Evolutionary conservation across 2,113 vertebrate genomes (phyloP).

Genomic region (Mixornis gularis): DNA sequence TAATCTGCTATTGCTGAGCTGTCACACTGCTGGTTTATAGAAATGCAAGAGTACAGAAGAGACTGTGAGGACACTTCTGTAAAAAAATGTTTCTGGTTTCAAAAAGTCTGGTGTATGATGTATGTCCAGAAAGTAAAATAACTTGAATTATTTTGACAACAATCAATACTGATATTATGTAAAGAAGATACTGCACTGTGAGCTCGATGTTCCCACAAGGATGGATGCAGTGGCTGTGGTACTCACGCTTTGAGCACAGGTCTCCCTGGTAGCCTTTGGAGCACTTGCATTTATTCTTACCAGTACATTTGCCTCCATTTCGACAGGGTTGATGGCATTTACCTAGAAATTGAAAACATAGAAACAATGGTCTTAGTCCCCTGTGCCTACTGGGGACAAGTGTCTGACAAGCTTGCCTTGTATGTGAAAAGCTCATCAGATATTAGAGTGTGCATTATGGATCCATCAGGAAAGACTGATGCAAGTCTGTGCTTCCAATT

Average conservation of each 20-base stretch:
- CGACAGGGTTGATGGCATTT: conserved; percentile 83
- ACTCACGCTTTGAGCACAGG: conserved; percentile 86
- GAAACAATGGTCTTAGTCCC: background rate
- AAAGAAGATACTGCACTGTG: background rate
- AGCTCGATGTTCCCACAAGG: background rate
- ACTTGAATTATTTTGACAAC: background rate
- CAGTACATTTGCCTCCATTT: conserved; percentile 88
- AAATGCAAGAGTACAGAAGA: background rate
- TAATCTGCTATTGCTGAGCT: background rate
- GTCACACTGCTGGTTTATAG: background rate
- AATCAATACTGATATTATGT: background rate
- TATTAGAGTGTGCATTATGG: background rate
- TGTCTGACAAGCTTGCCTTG: background rate
- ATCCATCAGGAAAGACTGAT: background rate
- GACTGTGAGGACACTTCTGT: background rate
- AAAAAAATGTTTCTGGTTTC: background rate
- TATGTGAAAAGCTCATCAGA: background rate
- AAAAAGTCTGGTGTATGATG: background rate
- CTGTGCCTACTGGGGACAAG: background rate
- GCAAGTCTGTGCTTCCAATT: background rate
- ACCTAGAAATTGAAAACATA: conserved; percentile 63
- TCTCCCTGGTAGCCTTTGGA: conserved; percentile 88
- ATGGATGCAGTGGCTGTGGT: background rate
- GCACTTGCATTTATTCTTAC: conserved; percentile 89
- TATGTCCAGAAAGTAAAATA: background rate